phyloP scores from a whole-genome alignment of 2,113 vertebrate species.

The Fukomys damarensis region DNA sequence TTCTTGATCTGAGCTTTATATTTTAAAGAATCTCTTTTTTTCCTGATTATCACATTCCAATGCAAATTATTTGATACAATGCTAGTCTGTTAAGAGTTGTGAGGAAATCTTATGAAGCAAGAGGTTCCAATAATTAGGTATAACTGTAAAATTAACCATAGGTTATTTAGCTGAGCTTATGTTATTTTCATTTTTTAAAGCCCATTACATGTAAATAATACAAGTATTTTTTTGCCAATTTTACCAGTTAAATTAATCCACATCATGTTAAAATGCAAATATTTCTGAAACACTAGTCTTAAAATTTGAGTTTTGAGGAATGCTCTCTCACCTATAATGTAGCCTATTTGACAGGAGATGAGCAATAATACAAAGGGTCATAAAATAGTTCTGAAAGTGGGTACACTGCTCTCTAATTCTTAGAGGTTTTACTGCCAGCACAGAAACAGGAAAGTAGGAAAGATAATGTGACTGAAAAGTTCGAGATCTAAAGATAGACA shows the following conservation, averaged over 20 bases:
- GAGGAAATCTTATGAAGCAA: slow-evolving; percentile 44
- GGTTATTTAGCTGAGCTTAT: background rate
- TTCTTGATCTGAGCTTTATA: slow-evolving; percentile 70
- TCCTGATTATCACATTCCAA: slow-evolving; percentile 74
- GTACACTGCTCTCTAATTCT: background rate
- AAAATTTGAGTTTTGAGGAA: slow-evolving; percentile 13
- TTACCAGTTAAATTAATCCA: background rate
- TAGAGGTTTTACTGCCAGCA: background rate
- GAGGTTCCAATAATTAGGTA: background rate
- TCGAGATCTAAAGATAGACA: background rate
- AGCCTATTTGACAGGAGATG: background rate
- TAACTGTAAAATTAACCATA: background rate
- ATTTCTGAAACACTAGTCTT: background rate
- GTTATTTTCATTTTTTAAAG: background rate
- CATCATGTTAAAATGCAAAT: background rate
- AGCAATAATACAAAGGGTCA: background rate
- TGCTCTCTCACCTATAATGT: background rate
- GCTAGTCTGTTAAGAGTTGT: slow-evolving; percentile 31
- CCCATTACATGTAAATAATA: background rate
- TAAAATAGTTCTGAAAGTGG: background rate
- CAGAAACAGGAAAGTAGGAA: background rate
- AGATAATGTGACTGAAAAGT: background rate
- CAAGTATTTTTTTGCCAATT: background rate
- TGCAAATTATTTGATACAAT: slow-evolving; percentile 67
- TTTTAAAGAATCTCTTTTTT: slow-evolving; percentile 65